phyloP scores from a whole-genome alignment of 64 coral and sea anemone species.

The Trachythela sp. region DNA sequence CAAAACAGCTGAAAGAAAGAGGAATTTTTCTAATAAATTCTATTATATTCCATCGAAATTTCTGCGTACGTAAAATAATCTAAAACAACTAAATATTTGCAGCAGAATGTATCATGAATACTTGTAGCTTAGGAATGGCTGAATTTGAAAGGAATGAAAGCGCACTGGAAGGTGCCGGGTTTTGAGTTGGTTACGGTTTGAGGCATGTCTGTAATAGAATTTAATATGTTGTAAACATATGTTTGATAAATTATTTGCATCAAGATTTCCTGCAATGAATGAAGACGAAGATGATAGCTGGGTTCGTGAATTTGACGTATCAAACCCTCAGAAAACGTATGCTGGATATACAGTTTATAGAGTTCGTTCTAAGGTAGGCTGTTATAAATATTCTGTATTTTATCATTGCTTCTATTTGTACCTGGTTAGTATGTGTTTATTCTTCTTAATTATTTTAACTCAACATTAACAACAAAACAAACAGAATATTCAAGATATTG shows the following conservation, averaged over 20 bases:
- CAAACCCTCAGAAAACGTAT: constrained; percentile 75
- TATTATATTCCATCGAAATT: background rate
- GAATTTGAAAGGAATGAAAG: background rate
- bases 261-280: background rate
- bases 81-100: background rate
- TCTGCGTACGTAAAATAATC: background rate
- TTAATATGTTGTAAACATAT: no score
- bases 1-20: background rate
- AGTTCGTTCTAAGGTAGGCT: constrained; percentile 55
- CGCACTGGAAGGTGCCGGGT: background rate
- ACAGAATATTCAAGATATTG: no score
- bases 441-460: no score
- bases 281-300: constrained; percentile 50
- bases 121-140: background rate
- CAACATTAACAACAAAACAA: no score
- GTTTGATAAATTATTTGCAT: background rate
- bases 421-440: no score
- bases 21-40: background rate
- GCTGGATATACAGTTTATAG: constrained; percentile 75
- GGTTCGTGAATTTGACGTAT: constrained; percentile 80
- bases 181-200: no score
- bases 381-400: background rate
- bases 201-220: no score
- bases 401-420: no score
- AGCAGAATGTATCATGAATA: background rate